Base-by-base conservation (phyloP, 2,113 vertebrate genomes). In the Plecotus auritus region DNA sequence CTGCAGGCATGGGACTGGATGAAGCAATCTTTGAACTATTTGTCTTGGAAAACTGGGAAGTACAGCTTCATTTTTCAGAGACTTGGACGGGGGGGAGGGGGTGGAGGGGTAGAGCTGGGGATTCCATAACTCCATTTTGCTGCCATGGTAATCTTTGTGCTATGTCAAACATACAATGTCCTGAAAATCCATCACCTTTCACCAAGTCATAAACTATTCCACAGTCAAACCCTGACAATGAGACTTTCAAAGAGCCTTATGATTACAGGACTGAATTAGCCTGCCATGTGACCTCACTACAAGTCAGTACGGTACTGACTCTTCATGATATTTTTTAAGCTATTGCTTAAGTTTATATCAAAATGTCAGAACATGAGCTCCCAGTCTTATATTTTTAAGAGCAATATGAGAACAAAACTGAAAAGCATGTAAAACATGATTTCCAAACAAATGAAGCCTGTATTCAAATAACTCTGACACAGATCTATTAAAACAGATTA, bases 381-480 rank as follows among this genome's bases (percentile, higher is more conserved):
- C 49, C 87, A 45, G 7, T 84, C 16, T 84, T 87, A 84, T 67
- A 40, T 49, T 81, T 87, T 45, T 16, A 88, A 96, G 32, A 87
- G 8, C 22, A 81, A 28, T 76, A 70, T 85, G 42, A 95, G 14
- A 94, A 7, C 12, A 93, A 95, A 85, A 73, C 5, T 47, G n/a
- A 76, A 74, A 88, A 83, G 47, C 5, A 56, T 70, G 70, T 59
- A 80, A 88, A 96, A 87, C 23, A 76, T 30, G 4, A 94, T 85
- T 87, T 90, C n/a, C 4, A 69, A 90, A 81, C n/a, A 95, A 95
- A 30, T 90, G 5, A 94, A 91, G 16, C 2, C 16, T 89, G 9
- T 17, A 74, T 73, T 64, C 26, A 40, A 54, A 2, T 35, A 89
- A 8, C 47, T 45, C 73, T 90, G 54, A 90, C 92, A 47, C 22